phyloP scores from a whole-genome alignment of 2,797 vertebrate genomes.

The Melanotaenia parkinsoni region DNA sequence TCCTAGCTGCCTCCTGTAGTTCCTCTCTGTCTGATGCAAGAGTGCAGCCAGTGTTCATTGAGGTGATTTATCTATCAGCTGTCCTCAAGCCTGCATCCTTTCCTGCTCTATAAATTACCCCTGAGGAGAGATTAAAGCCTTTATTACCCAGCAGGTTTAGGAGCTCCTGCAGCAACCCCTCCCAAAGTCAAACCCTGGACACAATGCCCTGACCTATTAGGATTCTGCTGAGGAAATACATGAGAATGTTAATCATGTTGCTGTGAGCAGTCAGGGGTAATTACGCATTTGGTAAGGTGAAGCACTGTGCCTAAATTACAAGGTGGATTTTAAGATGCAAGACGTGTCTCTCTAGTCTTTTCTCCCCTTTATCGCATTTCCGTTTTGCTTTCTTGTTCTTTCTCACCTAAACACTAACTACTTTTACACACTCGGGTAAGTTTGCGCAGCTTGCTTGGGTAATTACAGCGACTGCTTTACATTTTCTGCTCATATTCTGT shows the following conservation, averaged over 20 bases:
- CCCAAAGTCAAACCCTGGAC: slow-evolving; percentile 69
- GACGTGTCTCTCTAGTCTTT: slow-evolving; percentile 5
- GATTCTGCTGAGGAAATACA: slow-evolving; percentile 56
- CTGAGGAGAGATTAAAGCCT: slow-evolving; percentile 50
- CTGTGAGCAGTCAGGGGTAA: slow-evolving; percentile 71
- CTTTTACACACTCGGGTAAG: slow-evolving; percentile 17
- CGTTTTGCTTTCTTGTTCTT: not conserved
- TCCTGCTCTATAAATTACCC: slow-evolving; percentile 41
- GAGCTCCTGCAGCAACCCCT: slow-evolving; percentile 35
- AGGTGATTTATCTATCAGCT: slow-evolving; percentile 44
- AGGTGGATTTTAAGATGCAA: slow-evolving; percentile 42
- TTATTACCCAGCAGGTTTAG: slow-evolving; percentile 50
- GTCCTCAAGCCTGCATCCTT: slow-evolving; percentile 22
- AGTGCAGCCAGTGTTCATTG: slow-evolving; percentile 28
- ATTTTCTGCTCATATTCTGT: slow-evolving; percentile 8
- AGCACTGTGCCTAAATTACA: slow-evolving; percentile 51
- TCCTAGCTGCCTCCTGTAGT: not conserved
- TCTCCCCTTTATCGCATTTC: slow-evolving; percentile 16
- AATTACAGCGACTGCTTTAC: slow-evolving; percentile 28
- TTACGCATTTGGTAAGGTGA: slow-evolving; percentile 65
- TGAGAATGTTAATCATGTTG: slow-evolving; percentile 68
- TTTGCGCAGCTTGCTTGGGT: not conserved
- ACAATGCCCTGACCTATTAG: slow-evolving; percentile 36
- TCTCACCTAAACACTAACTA: slow-evolving; percentile 20
- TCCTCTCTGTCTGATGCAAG: not conserved